phyloP scores from a whole-genome alignment of 2,113 vertebrate species.

The Physeter macrocephalus region DNA sequence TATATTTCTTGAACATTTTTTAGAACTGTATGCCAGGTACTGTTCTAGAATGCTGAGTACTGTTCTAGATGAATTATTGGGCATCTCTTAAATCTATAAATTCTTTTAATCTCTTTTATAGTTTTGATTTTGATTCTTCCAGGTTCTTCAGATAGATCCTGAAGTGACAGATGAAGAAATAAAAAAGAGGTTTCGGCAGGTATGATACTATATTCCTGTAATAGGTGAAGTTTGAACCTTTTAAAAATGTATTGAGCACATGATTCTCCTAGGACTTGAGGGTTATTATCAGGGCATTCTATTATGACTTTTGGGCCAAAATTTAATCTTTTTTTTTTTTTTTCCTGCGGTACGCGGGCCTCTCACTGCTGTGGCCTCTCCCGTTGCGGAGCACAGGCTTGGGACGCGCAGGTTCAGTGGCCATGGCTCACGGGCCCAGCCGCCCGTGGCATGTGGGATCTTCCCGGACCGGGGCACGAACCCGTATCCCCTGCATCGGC shows the following conservation, averaged over 20 bases:
- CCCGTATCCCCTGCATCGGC: too few relatives aligned
- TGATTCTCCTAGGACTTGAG: conserved; percentile 14
- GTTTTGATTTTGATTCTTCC: conserved; percentile 56
- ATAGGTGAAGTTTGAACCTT: neutral
- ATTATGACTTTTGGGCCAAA: neutral
- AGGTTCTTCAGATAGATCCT: conserved; percentile 98
- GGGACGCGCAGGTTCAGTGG: too few relatives aligned
- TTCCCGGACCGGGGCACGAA: too few relatives aligned
- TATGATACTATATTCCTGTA: conserved; percentile 65
- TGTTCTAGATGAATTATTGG: neutral
- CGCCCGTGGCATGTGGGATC: too few relatives aligned
- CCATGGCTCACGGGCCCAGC: too few relatives aligned
- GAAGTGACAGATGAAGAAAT: conserved; percentile 97
- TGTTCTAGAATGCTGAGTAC: neutral
- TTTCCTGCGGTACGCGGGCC: too few relatives aligned
- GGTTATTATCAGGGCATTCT: neutral
- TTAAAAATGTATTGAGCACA: neutral
- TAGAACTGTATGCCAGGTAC: neutral
- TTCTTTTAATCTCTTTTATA: conserved; percentile 26
- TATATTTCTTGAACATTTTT: neutral
- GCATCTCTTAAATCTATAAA: neutral
- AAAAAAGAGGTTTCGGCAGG: conserved; percentile 98
- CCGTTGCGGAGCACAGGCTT: too few relatives aligned
- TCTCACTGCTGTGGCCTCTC: too few relatives aligned
- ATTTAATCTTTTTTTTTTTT: neutral